Percentiles rank a stretch among this genome's conserved stretches.
Conservation (phyloP, 2,888 invertebrate genomes). For the Ariolimax columbianus region DNA sequence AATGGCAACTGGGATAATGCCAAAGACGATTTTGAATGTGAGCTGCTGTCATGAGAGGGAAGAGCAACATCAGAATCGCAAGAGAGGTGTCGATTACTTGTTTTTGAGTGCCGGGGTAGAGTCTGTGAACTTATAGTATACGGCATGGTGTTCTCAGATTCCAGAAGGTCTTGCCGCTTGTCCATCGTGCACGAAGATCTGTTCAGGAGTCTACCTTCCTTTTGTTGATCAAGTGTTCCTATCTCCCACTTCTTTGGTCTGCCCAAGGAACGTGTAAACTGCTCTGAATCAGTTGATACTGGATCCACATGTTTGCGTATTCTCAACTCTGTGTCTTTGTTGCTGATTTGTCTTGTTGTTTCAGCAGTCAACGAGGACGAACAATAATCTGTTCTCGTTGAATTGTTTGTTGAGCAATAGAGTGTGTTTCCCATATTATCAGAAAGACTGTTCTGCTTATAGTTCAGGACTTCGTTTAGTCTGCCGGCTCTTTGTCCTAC, state of each 20-base stretch:
- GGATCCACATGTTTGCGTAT: slow-evolving; percentile 10
- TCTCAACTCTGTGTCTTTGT: neutral
- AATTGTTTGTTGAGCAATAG: neutral
- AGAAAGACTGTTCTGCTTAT: no score
- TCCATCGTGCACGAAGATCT: slow-evolving; percentile 11
- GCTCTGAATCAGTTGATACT: neutral
- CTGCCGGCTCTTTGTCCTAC: neutral
- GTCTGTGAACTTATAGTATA: neutral
- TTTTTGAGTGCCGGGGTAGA: neutral
- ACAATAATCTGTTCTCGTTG: neutral
- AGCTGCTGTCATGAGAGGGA: neutral
- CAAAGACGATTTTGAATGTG: neutral
- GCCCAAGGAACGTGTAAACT: slow-evolving; percentile 29
- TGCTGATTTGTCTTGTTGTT: neutral
- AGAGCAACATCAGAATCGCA: no score
- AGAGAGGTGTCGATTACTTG: neutral
- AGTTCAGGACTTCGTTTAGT: no score
- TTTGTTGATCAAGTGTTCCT: neutral
- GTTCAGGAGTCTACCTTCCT: slow-evolving; percentile 34
- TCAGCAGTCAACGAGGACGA: neutral
- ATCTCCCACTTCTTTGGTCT: slow-evolving; percentile 14
- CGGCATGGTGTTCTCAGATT: neutral
- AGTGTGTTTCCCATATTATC: neutral
- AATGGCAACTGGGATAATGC: neutral
- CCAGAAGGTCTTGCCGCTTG: neutral